Evolutionary conservation across 2,888 invertebrate genomes (phyloP).

Genomic region (Meloe dianella): DNA sequence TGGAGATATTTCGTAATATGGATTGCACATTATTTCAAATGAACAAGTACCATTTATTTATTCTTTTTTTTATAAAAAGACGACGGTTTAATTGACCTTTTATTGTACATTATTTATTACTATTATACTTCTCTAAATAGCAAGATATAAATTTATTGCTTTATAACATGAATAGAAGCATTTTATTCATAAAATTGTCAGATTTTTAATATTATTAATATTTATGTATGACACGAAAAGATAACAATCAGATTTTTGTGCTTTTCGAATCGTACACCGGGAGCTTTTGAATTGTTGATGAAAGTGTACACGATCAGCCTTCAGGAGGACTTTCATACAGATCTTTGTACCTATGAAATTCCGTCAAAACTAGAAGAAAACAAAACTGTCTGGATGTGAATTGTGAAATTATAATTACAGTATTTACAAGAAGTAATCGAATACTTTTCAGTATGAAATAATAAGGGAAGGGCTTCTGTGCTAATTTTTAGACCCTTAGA

Average conservation of each 20-base stretch:
- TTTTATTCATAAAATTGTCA: neutral
- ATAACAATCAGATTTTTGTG: neutral
- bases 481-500: no score
- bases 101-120: neutral
- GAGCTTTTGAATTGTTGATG: neutral
- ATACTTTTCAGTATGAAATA: no score
- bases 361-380: neutral
- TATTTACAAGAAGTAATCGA: no score
- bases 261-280: neutral
- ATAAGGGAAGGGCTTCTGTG: no score
- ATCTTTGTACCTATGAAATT: neutral
- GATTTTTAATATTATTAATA: neutral
- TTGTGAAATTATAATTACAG: no score
- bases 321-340: neutral
- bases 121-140: no score
- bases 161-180: no score
- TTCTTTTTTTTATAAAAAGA: neutral
- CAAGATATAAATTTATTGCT: no score
- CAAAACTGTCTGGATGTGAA: neutral
- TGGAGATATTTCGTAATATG: neutral
- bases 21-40: neutral
- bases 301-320: neutral
- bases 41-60: slow-evolving; percentile 5
- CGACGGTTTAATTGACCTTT: neutral
- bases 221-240: no score